Evolutionary conservation across 2,888 invertebrate species (phyloP), one percentile per base, ranked within the genome.

Genomic region (Timandra comae): DNA sequence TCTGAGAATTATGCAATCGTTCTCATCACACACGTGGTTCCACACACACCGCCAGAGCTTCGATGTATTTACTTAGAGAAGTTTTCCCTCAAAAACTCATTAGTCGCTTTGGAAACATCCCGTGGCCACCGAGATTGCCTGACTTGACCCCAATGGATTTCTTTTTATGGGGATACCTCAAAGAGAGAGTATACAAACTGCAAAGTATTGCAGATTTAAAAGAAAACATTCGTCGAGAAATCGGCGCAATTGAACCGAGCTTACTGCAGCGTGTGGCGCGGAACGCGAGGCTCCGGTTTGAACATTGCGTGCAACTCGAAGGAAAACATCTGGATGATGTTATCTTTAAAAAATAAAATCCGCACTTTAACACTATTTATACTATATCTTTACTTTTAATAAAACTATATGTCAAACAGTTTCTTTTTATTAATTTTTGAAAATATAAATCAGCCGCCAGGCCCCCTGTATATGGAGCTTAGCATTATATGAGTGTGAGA

Each of bases 261-360:
- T 47, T 52, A 37, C 28, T 44, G 38, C 46, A 48, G 41, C 40
- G 39, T 39, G 43, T 49, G 42, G 43, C 43, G 30, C 45, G 26
- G 12, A 51, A 48, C 28, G 44, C 41, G 28, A 44, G 41, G 42
- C 41, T 45, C 37, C 43, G 47, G 35, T 16, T 16, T 16, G 16
- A 16, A 16, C 16, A 48, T 29, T 48, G 46, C 30, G 39, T 51
- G 9, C 42, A 43, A 42, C 46, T 40, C 24, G 33, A 50, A 9
- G 43, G 16, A 36, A 43, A 22, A 45, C 45, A 52, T 46, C 30
- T 47, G 32, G 41, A 43, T 43, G 40, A 49, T 13, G 33, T 42
- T 16, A 16, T 49, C 12, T 49, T 43, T 30, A 29, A 43, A 43
- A 42, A 44, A 37, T 46, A n/a, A 51, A 48, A 44, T 39, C 36